Evolutionary conservation across 2,797 vertebrate genomes (phyloP).

Genomic region (Pitangus sulphuratus): DNA sequence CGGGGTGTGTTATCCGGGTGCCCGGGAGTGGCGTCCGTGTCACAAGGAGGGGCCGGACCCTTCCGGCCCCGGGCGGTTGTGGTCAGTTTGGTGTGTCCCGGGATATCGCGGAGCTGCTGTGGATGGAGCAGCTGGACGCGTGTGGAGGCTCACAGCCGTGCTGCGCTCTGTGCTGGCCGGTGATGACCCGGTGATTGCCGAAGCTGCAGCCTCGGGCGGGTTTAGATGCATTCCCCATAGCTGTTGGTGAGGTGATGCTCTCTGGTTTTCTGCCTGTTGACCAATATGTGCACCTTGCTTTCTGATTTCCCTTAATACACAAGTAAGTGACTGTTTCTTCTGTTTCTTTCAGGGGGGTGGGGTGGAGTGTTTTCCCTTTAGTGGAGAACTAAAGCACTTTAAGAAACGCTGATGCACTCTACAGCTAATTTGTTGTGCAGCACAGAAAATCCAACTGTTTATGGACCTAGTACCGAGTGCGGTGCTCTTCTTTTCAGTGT

Average conservation of each 20-base stretch:
- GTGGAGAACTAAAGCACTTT: neutral
- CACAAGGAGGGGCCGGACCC: fast-evolving
- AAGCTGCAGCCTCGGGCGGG: neutral
- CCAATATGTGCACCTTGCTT: fast-evolving
- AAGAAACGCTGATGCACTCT: neutral
- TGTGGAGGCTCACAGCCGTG: fast-evolving
- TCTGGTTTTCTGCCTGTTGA: neutral
- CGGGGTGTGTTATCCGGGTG: fast-evolving
- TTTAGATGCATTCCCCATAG: fast-evolving
- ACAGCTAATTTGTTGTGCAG: neutral
- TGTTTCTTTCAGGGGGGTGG: neutral
- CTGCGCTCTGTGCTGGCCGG: fast-evolving
- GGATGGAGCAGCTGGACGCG: fast-evolving
- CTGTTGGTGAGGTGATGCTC: neutral
- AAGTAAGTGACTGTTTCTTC: neutral
- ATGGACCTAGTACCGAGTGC: neutral
- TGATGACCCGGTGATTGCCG: neutral
- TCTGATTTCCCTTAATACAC: fast-evolving
- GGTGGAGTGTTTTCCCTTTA: neutral
- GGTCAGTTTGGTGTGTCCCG: neutral
- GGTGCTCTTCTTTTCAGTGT: neutral
- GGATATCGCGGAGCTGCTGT: neutral
- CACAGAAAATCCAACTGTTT: neutral
- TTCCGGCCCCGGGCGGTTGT: fast-evolving
- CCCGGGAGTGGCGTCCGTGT: neutral